A percentile compares a stretch with the other conserved stretches of the same genome.
Evolutionary conservation across 2,113 vertebrate genomes (phyloP).

Genomic region (Polypterus bichir): DNA sequence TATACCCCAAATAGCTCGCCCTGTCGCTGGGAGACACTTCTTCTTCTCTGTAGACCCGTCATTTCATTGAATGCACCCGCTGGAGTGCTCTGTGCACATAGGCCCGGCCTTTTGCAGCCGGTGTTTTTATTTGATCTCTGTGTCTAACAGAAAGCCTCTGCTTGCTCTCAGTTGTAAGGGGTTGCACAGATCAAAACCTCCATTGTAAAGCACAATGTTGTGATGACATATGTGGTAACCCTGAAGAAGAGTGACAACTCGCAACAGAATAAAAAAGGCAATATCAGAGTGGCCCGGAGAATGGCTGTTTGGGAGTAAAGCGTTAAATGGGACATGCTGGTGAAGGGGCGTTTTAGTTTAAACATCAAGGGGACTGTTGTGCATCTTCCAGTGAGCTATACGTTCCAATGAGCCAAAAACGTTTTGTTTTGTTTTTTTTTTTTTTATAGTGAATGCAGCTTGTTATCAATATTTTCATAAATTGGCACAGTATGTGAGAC

Average conservation of each 20-base stretch:
- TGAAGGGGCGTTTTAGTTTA: too few relatives aligned
- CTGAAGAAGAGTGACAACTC: slow-evolving; percentile 17
- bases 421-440: too few relatives aligned
- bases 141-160: slow-evolving; percentile 19
- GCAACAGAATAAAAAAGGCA: slow-evolving; percentile 13
- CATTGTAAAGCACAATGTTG: slow-evolving; percentile 12
- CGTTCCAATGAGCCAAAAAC: too few relatives aligned
- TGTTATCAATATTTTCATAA: too few relatives aligned
- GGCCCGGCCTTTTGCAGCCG: slow-evolving; percentile 25
- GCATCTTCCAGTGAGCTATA: too few relatives aligned
- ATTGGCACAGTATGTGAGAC: too few relatives aligned
- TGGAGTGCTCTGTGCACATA: slow-evolving; percentile 20
- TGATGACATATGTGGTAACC: slow-evolving; percentile 10
- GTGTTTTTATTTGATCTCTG: slow-evolving; percentile 36
- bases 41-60: slow-evolving; percentile 22
- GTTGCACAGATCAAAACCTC: slow-evolving; percentile 26
- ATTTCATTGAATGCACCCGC: slow-evolving; percentile 26
- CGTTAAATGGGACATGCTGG: too few relatives aligned
- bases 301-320: background rate
- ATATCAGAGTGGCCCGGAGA: slow-evolving; percentile 10
- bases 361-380: too few relatives aligned
- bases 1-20: slow-evolving; percentile 24
- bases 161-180: slow-evolving; percentile 16
- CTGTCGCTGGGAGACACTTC: slow-evolving; percentile 28
- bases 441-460: too few relatives aligned